These are phyloP conservation scores for Antheraea pernyi DNA, from an alignment of 1,140 invertebrate genomes.

Conservation along the genomic window DNA sequence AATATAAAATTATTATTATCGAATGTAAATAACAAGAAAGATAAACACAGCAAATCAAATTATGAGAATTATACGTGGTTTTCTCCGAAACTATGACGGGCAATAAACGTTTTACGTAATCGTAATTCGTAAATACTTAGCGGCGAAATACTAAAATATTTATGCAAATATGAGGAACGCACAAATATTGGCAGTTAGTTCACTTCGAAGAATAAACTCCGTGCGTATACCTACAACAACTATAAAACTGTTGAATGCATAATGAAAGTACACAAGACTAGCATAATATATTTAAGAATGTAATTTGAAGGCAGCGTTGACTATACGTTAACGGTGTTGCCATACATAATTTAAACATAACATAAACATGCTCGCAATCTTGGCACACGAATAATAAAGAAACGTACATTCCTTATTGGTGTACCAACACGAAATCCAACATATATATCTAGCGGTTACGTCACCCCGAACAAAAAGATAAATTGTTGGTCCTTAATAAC, in stretches of 20 bases:
- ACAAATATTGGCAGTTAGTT: slow-evolving; percentile 23
- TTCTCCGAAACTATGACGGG: slow-evolving; percentile 19
- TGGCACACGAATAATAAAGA: too few species aligned
- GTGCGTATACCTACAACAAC: not conserved
- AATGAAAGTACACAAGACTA: not conserved
- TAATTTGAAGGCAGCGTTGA: not conserved
- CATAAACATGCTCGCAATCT: too few species aligned
- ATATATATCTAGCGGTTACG: too few species aligned
- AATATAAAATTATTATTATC: slow-evolving; percentile 11
- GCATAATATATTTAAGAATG: not conserved
- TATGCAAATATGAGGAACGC: slow-evolving; percentile 22
- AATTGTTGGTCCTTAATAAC: too few species aligned
- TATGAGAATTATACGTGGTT: slow-evolving; percentile 22
- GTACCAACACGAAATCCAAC: too few species aligned
- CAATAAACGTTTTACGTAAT: slow-evolving; percentile 30
- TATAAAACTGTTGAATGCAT: slow-evolving; percentile 7
- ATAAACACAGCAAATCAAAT: slow-evolving; percentile 5
- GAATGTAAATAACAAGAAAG: slow-evolving; percentile 7
- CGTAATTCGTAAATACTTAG: slow-evolving; percentile 19
- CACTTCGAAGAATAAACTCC: slow-evolving; percentile 10
- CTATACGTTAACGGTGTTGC: not conserved
- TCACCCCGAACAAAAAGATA: too few species aligned
- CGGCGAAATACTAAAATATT: slow-evolving; percentile 24
- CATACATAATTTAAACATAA: not conserved
- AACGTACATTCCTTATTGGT: too few species aligned